Conservation (phyloP, 2,113 vertebrate genomes). For the Solea senegalensis region DNA sequence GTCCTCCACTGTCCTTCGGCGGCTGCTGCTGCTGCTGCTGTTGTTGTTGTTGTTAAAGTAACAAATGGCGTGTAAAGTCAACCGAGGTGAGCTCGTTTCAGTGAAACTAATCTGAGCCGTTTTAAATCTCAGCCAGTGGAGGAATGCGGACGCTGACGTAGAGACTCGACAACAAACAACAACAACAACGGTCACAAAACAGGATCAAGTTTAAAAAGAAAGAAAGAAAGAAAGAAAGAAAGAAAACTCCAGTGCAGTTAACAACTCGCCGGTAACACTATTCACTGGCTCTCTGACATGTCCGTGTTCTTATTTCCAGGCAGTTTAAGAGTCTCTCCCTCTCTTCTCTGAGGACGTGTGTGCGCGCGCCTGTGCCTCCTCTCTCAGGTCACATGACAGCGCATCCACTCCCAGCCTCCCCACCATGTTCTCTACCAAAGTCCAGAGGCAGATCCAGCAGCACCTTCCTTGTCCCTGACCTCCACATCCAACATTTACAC, state of each 20-base stretch:
- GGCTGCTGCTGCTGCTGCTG: neutral
- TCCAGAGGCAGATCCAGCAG: too few relatives aligned
- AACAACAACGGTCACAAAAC: neutral
- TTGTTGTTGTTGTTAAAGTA: neutral
- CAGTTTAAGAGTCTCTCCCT: slow-evolving; percentile 1
- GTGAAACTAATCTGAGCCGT: slow-evolving; percentile 38
- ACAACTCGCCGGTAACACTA: neutral
- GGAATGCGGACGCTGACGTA: slow-evolving; percentile 77
- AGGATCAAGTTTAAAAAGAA: too few relatives aligned
- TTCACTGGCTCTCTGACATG: neutral
- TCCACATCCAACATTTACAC: too few relatives aligned
- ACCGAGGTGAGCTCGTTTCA: slow-evolving; percentile 30
- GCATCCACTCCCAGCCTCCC: slow-evolving; percentile 51
- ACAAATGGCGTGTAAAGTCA: neutral
- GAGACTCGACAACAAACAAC: neutral
- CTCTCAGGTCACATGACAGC: slow-evolving; percentile 74
- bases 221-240: neutral
- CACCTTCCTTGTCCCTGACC: too few relatives aligned
- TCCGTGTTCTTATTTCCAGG: neutral
- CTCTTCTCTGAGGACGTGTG: neutral
- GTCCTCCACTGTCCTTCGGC: slow-evolving; percentile 21
- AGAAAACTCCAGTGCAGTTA: neutral
- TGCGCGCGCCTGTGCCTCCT: neutral
- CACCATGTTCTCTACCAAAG: too few relatives aligned
- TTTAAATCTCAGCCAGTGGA: slow-evolving; percentile 59